These are phyloP conservation scores for Holothuria glaberrima DNA, from an alignment of 35 echinoderm and acorn worm species.

Conservation along the genomic window DNA sequence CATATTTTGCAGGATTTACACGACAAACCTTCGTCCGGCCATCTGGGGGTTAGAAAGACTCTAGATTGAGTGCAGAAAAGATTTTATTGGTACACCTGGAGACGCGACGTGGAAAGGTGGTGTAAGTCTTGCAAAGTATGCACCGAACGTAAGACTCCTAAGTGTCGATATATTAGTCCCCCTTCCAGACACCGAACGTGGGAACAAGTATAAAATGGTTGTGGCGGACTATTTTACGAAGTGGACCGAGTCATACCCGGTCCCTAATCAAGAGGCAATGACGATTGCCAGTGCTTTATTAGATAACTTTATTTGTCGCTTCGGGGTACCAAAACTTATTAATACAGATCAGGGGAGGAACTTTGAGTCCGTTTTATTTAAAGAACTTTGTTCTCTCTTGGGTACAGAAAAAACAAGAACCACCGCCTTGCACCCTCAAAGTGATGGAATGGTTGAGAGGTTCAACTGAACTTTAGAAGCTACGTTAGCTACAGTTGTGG, in stretches of 20 bases:
- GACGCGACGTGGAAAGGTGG: not conserved
- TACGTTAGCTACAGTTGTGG: slow-evolving; percentile 66
- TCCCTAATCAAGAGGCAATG: slow-evolving; percentile 53
- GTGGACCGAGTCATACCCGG: slow-evolving; percentile 57
- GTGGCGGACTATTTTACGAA: slow-evolving; percentile 76
- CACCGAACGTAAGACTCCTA: not conserved
- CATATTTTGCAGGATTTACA: slow-evolving; percentile 23
- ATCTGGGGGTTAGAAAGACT: slow-evolving; percentile 57
- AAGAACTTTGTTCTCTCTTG: slow-evolving; percentile 59
- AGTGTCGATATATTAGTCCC: slow-evolving; percentile 61
- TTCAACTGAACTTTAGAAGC: slow-evolving; percentile 47
- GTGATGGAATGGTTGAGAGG: slow-evolving; percentile 65
- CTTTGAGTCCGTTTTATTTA: slow-evolving; percentile 63
- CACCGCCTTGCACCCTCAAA: slow-evolving; percentile 54
- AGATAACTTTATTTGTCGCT: slow-evolving; percentile 31
- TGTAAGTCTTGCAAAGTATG: slow-evolving; percentile 15
- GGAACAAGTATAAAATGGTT: slow-evolving; percentile 57
- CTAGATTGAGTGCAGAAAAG: slow-evolving; percentile 9
- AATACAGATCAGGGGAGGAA: slow-evolving; percentile 75
- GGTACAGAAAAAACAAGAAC: slow-evolving; percentile 64
- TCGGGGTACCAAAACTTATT: slow-evolving; percentile 35
- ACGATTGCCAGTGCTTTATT: slow-evolving; percentile 56
- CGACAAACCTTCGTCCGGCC: slow-evolving; percentile 37
- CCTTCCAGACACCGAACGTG: slow-evolving; percentile 23
- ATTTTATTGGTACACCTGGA: slow-evolving; percentile 47